These are phyloP conservation scores for Calidris pugnax DNA, from an alignment of 2,113 vertebrate genomes.

Conservation along the genomic window DNA sequence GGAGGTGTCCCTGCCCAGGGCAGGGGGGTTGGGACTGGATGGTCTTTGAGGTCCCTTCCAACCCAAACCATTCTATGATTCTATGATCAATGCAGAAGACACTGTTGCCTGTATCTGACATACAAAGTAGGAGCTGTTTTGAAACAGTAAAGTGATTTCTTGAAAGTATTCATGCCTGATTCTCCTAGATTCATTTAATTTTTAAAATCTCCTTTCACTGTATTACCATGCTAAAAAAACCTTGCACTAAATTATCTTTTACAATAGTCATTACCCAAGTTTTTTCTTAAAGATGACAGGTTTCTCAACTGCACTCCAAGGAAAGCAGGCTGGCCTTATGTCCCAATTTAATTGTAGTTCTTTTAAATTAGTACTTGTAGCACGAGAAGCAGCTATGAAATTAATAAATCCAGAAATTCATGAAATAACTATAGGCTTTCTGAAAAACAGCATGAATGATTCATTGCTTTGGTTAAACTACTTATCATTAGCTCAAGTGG, in stretches of 20 bases:
- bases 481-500: conserved; percentile 50
- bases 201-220: not conserved
- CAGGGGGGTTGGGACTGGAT: no score
- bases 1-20: no score
- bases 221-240: not conserved
- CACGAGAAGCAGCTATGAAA: conserved; percentile 12
- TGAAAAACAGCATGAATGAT: conserved; percentile 58
- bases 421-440: conserved; percentile 44
- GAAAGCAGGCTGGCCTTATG: not conserved
- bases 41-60: no score
- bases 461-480: conserved; percentile 61
- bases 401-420: conserved; percentile 50
- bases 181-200: not conserved
- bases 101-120: not conserved
- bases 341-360: not conserved
- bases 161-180: not conserved
- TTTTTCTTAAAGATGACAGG: not conserved
- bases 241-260: not conserved
- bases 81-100: not conserved
- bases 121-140: not conserved
- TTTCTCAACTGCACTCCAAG: not conserved
- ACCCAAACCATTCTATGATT: no score
- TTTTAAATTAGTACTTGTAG: conserved; percentile 17
- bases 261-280: not conserved
- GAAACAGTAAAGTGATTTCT: not conserved